A percentile compares a stretch with the other conserved stretches of the same genome.
These are phyloP conservation scores for Drosophila pachea DNA, from an alignment of 1,140 invertebrate genomes.

Conservation along the genomic window DNA sequence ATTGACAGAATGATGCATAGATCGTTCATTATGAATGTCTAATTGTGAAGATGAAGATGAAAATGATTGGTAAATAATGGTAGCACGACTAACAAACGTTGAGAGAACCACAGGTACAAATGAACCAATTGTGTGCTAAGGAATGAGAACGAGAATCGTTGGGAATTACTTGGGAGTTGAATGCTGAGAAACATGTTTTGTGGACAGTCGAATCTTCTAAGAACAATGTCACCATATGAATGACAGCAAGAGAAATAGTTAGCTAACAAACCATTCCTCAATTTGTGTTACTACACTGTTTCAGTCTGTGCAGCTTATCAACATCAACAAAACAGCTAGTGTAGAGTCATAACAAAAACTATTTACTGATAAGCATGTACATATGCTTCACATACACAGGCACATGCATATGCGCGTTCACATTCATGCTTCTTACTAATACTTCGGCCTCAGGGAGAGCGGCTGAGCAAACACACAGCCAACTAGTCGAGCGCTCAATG, in stretches of 20 bases:
- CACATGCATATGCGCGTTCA: constrained; percentile 1
- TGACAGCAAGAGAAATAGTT: not conserved
- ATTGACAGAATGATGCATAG: no score
- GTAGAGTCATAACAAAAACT: constrained; percentile 61
- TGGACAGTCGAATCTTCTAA: no score
- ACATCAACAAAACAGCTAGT: constrained; percentile 28
- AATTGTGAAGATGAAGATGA: no score
- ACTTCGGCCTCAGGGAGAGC: constrained; percentile 34
- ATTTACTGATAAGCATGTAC: constrained; percentile 70
- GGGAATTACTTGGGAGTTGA: not conserved
- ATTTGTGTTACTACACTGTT: constrained; percentile 7
- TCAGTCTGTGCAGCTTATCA: constrained; percentile 35
- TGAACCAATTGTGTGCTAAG: constrained; percentile 36
- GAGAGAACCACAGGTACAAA: constrained; percentile 41
- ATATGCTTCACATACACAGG: constrained; percentile 14
- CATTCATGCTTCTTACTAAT: not conserved
- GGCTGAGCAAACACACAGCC: constrained; percentile 70
- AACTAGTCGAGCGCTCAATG: constrained; percentile 46
- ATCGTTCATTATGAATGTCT: no score
- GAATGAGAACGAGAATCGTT: no score
- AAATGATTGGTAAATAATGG: no score
- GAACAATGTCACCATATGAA: no score
- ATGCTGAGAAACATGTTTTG: not conserved
- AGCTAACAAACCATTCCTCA: constrained; percentile 13
- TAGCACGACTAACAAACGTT: no score